Evolutionary conservation across 2,797 vertebrate genomes (phyloP).

Genomic region (Coccyzus lansbergi): DNA sequence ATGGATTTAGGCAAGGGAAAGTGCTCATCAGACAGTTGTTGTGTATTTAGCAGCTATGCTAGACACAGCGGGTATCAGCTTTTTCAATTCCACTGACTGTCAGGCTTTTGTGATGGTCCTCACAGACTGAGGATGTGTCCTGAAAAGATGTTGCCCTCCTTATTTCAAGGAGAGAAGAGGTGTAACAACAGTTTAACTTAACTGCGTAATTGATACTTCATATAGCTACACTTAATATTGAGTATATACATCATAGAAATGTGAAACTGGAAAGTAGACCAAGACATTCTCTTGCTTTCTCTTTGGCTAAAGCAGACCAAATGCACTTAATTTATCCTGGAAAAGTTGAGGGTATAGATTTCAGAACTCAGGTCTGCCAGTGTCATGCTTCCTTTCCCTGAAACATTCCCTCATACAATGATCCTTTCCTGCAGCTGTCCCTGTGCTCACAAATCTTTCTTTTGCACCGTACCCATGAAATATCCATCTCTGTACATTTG

Average conservation of each 20-base stretch:
- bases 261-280: not conserved
- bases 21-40: not conserved
- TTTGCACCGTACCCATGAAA: not conserved
- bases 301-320: not conserved
- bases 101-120: not conserved
- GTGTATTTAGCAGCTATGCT: not conserved
- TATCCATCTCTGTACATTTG: not conserved
- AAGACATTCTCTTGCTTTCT: not conserved
- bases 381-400: not conserved
- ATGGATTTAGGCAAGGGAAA: not conserved
- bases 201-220: not conserved
- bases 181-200: not conserved
- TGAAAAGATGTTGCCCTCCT: not conserved
- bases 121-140: not conserved
- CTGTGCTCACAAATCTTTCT: not conserved
- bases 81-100: not conserved
- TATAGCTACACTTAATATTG: not conserved
- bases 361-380: not conserved
- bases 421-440: not conserved
- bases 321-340: not conserved
- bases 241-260: not conserved
- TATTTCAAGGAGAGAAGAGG: not conserved
- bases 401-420: accelerated
- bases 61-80: not conserved
- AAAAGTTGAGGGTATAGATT: not conserved